Evolutionary conservation across 2,113 vertebrate genomes (phyloP).

Genomic region (Takifugu flavidus): DNA sequence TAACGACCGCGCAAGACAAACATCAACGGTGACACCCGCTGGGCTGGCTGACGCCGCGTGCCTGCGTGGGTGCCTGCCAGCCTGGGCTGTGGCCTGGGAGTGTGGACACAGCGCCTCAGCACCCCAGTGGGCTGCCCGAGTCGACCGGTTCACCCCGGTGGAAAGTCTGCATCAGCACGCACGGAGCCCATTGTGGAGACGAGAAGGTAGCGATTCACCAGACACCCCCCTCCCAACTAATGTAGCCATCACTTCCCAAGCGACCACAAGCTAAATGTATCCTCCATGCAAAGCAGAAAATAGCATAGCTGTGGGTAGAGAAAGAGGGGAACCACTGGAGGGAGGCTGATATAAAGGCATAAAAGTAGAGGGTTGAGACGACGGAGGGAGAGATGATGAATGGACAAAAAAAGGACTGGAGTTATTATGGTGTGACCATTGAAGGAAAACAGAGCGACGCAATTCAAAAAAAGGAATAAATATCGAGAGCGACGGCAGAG

Average conservation of each 20-base stretch:
- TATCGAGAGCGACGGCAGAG: conserved; percentile 4
- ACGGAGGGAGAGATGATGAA: conserved; percentile 23
- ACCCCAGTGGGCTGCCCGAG: conserved; percentile 39
- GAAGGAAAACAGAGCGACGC: conserved; percentile 16
- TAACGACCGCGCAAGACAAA: conserved; percentile 59
- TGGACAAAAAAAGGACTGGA: conserved; percentile 21
- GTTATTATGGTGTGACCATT: conserved; percentile 19
- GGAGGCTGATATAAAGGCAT: conserved; percentile 21
- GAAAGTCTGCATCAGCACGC: conserved; percentile 69
- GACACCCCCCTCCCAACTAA: conserved; percentile 34
- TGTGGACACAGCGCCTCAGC: conserved; percentile 20
- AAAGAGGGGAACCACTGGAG: conserved; percentile 7
- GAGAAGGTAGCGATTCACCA: conserved; percentile 56
- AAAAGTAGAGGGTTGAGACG: conserved; percentile 25
- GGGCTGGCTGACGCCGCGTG: conserved; percentile 63
- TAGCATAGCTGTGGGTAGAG: conserved; percentile 49
- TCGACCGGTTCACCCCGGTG: conserved; percentile 52
- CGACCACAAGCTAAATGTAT: conserved; percentile 72
- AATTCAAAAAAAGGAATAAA: conserved; percentile 24
- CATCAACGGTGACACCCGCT: conserved; percentile 58
- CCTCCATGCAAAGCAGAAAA: conserved; percentile 58
- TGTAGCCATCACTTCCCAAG: conserved; percentile 59
- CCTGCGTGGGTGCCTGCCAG: conserved; percentile 58
- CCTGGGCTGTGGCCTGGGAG: conserved; percentile 46
- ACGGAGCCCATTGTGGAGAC: conserved; percentile 34